phyloP scores from a whole-genome alignment of 2,797 vertebrate genomes.

The Microchirus variegatus region DNA sequence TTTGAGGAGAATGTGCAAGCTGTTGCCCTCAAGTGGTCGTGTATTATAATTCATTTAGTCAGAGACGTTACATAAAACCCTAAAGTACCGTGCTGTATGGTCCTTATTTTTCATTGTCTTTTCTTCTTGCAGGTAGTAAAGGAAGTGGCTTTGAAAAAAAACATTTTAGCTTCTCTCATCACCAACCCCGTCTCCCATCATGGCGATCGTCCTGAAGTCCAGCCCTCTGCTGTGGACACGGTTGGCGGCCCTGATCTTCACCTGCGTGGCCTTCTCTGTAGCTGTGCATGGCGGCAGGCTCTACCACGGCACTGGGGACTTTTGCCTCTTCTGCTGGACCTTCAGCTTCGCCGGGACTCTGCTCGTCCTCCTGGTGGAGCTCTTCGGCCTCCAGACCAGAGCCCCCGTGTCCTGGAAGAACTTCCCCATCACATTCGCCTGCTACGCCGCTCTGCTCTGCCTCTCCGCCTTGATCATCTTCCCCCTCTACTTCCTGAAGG shows the following conservation, averaged over 20 bases:
- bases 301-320: conserved; percentile 73
- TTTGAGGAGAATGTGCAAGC: not conserved
- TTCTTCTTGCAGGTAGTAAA: conserved; percentile 44
- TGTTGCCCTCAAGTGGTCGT: conserved; percentile 34
- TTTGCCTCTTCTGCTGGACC: conserved; percentile 93
- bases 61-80: not conserved
- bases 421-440: conserved; percentile 92
- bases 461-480: conserved; percentile 90
- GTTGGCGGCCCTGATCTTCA: conserved; percentile 81
- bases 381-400: conserved; percentile 83
- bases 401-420: conserved; percentile 91
- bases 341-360: conserved; percentile 88
- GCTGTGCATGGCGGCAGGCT: conserved; percentile 76
- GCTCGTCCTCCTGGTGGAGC: conserved; percentile 86
- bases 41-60: conserved; percentile 14
- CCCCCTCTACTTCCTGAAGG: conserved; percentile 84
- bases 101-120: conserved; percentile 12
- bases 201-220: conserved; percentile 75
- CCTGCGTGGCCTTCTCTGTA: conserved; percentile 89
- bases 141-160: conserved; percentile 5
- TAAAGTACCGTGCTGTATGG: conserved; percentile 1
- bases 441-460: conserved; percentile 88
- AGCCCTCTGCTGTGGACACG: conserved; percentile 86
- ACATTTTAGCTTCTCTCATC: conserved; percentile 1
- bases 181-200: conserved; percentile 40